These are phyloP conservation scores for Eufriesea mexicana DNA, from an alignment of 1,140 invertebrate genomes.

Conservation along the genomic window DNA sequence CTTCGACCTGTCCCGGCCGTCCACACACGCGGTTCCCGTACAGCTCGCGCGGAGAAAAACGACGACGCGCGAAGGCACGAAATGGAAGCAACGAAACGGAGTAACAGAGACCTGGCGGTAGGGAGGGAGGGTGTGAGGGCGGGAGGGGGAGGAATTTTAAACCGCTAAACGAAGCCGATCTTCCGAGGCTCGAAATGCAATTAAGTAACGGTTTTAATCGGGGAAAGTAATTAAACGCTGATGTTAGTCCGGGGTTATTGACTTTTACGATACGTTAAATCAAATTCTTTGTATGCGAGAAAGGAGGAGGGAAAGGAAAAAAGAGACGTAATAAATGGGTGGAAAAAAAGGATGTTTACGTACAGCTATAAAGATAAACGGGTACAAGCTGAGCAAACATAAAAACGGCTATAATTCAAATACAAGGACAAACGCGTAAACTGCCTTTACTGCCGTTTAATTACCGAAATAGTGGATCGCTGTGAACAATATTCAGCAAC, in stretches of 20 bases:
- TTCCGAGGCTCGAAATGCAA: not conserved
- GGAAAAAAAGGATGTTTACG: not conserved
- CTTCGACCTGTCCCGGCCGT: not conserved
- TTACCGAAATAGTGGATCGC: constrained; percentile 4
- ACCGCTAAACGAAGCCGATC: no score
- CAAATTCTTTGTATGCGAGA: not conserved
- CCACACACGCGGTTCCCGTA: no score
- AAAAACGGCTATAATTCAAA: constrained; percentile 9
- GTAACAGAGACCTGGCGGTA: no score
- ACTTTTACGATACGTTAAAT: constrained; percentile 2
- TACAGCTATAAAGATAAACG: constrained; percentile 3
- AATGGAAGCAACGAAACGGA: no score
- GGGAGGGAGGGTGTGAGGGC: no score
- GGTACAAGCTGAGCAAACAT: not conserved
- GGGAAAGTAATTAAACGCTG: not conserved
- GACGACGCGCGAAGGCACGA: not conserved
- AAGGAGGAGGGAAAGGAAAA: not conserved
- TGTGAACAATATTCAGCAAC: not conserved
- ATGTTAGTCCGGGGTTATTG: not conserved
- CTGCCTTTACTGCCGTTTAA: not conserved
- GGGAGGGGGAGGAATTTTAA: no score
- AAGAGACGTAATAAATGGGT: not conserved
- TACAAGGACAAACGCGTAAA: constrained; percentile 4
- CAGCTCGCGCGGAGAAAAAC: no score
- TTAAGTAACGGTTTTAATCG: not conserved